phyloP scores from a whole-genome alignment of 2,113 vertebrate species.

The Suricata suricatta region DNA sequence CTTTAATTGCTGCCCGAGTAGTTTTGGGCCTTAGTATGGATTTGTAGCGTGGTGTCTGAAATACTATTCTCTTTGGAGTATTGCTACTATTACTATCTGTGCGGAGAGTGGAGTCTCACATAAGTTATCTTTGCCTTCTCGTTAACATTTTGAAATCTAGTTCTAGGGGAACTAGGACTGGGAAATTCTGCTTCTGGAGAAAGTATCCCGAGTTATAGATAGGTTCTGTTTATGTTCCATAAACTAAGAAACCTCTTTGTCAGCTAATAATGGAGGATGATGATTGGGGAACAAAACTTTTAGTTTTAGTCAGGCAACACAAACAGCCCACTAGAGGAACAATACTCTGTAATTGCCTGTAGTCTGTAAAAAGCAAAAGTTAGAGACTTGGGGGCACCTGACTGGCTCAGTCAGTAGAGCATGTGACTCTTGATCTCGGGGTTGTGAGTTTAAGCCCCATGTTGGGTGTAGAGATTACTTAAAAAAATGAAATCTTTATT shows the following conservation, averaged over 20 bases:
- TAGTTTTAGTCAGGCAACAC: neutral
- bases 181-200: neutral
- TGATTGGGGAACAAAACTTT: neutral
- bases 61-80: neutral
- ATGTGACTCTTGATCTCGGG: no score
- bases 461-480: no score
- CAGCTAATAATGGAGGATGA: neutral
- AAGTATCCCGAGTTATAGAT: neutral
- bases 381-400: neutral
- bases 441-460: no score
- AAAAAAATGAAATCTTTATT: no score
- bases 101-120: neutral
- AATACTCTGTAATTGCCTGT: neutral
- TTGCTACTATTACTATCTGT: neutral
- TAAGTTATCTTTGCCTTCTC: neutral
- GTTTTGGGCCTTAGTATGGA: neutral
- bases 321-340: neutral
- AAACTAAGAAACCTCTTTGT: neutral
- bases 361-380: constrained; percentile 9
- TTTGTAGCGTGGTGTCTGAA: neutral
- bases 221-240: neutral
- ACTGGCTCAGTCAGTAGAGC: no score
- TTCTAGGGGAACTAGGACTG: neutral
- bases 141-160: constrained; percentile 31
- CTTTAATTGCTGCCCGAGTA: neutral